phyloP scores from a whole-genome alignment of 2,888 invertebrate genomes.

The Drosophila lacicola region DNA sequence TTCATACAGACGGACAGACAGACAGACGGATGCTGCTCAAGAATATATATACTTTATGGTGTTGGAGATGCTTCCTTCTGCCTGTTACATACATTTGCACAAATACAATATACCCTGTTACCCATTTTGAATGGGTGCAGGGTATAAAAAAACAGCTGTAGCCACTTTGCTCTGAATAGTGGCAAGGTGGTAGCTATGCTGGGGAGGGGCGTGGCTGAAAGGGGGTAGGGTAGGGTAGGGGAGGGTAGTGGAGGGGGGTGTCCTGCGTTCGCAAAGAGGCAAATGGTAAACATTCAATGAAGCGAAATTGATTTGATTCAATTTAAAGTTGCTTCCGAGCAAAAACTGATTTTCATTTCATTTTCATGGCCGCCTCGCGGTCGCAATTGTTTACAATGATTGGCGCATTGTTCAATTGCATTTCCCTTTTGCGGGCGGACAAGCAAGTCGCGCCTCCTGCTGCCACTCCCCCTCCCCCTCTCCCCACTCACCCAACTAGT shows the following conservation, averaged over 20 bases:
- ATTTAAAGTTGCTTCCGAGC: slow-evolving; percentile 65
- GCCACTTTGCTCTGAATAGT: too few species aligned
- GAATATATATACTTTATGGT: too few species aligned
- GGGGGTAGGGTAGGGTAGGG: background rate
- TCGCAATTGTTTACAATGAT: slow-evolving; percentile 63
- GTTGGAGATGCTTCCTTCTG: too few species aligned
- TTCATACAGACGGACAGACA: too few species aligned
- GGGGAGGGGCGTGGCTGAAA: background rate
- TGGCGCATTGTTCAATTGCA: slow-evolving; percentile 65
- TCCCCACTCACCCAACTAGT: background rate
- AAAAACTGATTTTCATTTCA: slow-evolving; percentile 55
- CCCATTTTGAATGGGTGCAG: too few species aligned
- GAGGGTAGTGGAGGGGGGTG: too few species aligned
- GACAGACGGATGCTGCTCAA: too few species aligned
- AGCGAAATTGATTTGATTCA: slow-evolving; percentile 77
- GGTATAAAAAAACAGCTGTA: too few species aligned
- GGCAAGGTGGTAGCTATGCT: too few species aligned
- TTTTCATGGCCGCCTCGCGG: slow-evolving; percentile 54
- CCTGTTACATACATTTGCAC: too few species aligned
- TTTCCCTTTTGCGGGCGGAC: slow-evolving; percentile 23
- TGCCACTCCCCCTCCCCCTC: background rate
- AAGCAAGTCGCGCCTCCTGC: too few species aligned
- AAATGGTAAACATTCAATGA: slow-evolving; percentile 75
- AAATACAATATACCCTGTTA: too few species aligned
- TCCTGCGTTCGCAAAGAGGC: slow-evolving; percentile 14